Evolutionary conservation across 53 echinoderm and acorn worm species (phyloP), one percentile per base, ranked within the genome.

Genomic region (Mesocentrotus franciscanus): DNA sequence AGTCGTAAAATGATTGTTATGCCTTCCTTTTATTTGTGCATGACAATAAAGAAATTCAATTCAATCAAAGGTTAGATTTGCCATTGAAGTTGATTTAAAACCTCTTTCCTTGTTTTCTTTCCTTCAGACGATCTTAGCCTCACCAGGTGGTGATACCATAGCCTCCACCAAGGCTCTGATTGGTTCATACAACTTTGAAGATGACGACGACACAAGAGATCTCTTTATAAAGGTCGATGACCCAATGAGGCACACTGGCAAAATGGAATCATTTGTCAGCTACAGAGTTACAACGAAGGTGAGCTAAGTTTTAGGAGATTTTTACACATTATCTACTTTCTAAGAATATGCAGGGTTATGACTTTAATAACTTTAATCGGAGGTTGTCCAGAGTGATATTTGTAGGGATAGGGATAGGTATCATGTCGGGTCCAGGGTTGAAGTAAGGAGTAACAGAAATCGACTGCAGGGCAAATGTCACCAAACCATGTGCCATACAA

Each of bases 211-310:
- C 42, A 91, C 98, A 36, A 97, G 96, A 66, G 99, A 99, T 84
- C 92, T 98, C 72, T 99, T 99, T 58, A 96, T 99, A 85, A 97
- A 97, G 13, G 99, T 99, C 17, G 97, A 99, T 94, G 98, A 97
- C 92, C 97, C 97, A 60, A 95, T 96, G 93, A 99, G 96, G 92
- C 99, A 99, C 94, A 94, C 96, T 71, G 96, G 95, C 33, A 98
- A 96, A 75, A 96, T 98, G 92, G 99, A 97, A 57, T 96, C 97
- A 8, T 99, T 97, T 94, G 97, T 98, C 76, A 99, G 97, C 10
- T 99, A 99, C 92, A 96, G 97, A 94, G 99, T 99, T 33, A 95
- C 96, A 75, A 99, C 99, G 26, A 99, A 96, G 97, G 99, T 99
- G 85, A 94, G 89, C 27, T n/a, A n/a, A n/a, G n/a, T n/a, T n/a